Evolutionary conservation across 2,797 vertebrate genomes (phyloP), one percentile per base, ranked within the genome.

Genomic region (Lacerta bilineata): DNA sequence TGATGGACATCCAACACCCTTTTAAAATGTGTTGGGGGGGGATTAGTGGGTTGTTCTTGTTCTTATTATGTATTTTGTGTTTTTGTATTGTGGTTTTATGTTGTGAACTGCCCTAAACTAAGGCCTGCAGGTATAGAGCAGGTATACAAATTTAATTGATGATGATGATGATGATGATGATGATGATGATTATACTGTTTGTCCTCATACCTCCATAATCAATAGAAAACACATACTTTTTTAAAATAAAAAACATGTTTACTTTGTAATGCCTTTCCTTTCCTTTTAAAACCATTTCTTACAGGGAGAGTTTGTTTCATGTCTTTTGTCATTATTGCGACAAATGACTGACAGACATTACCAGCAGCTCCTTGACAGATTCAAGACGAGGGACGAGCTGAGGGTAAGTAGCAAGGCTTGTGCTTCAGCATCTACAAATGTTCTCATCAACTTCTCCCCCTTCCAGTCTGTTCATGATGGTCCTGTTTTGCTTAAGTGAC

Each of bases 301-400:
- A 89, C 95, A 99, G 99, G 99, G 98, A 6, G 99, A 99, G 95
- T 99, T 99, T 97, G 99, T 99, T 92, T 98, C 98, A 0, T 99
- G 99, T 95, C 97, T 99, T 77, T 92, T 99, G 94, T 98, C 98
- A 39, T 96, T 99, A 0, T 95, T 99, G 92, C 97, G 98, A 90
- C 98, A 99, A 94, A 99, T 99, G 99, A 99, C 98, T 75, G 99
- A 99, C 93, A 97, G 97, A 93, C 99, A 99, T 95, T 99, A 99
- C 94, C 98, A 99, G 92, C 98, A 99, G 93, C 98, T 99, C 93
- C 98, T 99, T 89, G 98, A 99, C 91, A 98, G 98, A 59, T 99
- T 99, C 97, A 97, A 55, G 95, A 98, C 96, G 94, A 99, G 98
- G 95, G 99, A 99, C 36, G 98, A 98, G 85, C 96, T 99, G 94